phyloP scores from a whole-genome alignment of 2,797 vertebrate species.

The Morus bassanus region DNA sequence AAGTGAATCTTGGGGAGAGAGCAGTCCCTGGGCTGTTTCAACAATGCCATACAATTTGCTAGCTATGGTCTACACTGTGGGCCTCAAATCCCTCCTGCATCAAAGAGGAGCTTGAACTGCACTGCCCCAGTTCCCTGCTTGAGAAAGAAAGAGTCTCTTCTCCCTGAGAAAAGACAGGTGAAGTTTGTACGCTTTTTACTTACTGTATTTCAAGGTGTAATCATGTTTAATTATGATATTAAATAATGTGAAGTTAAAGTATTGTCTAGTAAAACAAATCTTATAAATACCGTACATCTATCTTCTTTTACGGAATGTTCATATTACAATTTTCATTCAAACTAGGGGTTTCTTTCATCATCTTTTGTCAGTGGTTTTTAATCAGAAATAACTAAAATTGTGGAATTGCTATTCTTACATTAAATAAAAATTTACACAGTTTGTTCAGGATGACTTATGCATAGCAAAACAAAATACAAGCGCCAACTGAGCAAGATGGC shows the following conservation, averaged over 20 bases:
- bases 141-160: background rate
- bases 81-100: background rate
- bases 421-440: background rate
- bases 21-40: background rate
- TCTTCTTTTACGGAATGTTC: background rate
- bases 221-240: background rate
- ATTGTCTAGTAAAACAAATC: background rate
- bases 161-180: background rate
- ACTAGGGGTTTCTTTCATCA: background rate
- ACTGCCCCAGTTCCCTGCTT: background rate
- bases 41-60: background rate
- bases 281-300: background rate
- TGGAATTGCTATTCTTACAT: background rate
- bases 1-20: background rate
- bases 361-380: background rate
- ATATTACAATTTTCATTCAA: background rate
- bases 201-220: background rate
- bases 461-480: background rate
- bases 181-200: background rate
- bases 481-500: background rate
- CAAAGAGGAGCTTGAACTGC: background rate
- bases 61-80: background rate
- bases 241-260: background rate
- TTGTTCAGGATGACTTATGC: background rate
- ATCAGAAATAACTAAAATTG: background rate